These are phyloP conservation scores for Hydrochoerus hydrochaeris DNA, from an alignment of 2,113 vertebrate species.

Conservation along the genomic window DNA sequence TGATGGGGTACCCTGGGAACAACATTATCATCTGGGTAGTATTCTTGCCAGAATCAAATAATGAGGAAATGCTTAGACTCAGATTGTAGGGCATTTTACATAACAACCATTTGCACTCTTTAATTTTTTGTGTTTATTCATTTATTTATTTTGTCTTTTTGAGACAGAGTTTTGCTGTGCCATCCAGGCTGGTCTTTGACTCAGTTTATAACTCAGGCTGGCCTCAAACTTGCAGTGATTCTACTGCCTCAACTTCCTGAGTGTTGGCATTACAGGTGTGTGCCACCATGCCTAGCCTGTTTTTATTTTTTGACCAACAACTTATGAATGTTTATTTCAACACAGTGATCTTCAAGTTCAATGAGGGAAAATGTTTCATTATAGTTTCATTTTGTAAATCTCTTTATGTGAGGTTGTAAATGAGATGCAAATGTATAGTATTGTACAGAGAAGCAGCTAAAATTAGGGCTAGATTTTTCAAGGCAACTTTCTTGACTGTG, in stretches of 20 bases:
- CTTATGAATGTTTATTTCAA: no score
- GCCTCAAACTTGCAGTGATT: no score
- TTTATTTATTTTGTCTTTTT: no score
- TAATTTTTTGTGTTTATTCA: background rate
- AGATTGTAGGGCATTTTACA: background rate
- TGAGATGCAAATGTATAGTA: background rate
- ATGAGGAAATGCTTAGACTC: background rate
- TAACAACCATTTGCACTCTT: background rate
- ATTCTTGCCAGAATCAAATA: background rate
- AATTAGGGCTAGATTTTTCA: slow-evolving; percentile 37
- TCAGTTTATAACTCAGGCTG: no score
- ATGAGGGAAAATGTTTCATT: background rate
- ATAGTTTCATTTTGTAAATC: background rate
- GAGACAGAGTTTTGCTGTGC: no score
- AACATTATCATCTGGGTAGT: background rate
- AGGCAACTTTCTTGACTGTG: background rate
- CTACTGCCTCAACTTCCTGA: no score
- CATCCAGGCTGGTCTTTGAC: no score
- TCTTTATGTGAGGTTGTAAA: background rate
- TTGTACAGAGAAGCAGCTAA: slow-evolving; percentile 12
- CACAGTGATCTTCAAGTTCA: background rate
- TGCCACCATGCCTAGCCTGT: no score
- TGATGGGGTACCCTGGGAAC: background rate
- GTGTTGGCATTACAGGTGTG: no score
- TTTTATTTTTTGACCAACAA: background rate